These are phyloP conservation scores for Pachycephus smyrnensis DNA, from an alignment of 2,888 invertebrate species.

Conservation along the genomic window DNA sequence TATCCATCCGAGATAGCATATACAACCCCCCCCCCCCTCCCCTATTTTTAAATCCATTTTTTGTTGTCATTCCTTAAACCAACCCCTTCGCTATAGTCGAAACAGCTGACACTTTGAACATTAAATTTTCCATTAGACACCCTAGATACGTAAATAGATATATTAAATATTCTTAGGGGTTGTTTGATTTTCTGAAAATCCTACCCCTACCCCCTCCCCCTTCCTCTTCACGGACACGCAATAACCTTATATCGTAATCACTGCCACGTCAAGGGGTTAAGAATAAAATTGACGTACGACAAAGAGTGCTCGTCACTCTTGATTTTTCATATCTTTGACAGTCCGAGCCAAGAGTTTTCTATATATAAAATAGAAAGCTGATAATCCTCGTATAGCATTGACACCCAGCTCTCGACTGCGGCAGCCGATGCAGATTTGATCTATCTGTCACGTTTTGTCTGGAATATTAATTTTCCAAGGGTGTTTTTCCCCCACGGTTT, in stretches of 20 bases:
- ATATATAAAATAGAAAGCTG: background rate
- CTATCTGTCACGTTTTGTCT: constrained; percentile 65
- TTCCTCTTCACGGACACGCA: background rate
- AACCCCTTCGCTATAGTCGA: background rate
- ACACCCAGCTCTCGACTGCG: constrained; percentile 47
- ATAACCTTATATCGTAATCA: background rate
- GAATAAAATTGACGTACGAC: background rate
- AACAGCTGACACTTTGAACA: background rate
- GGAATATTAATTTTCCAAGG: constrained; percentile 62
- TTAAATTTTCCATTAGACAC: background rate
- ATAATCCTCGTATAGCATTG: constrained; percentile 49
- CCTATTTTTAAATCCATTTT: background rate
- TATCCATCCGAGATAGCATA: background rate
- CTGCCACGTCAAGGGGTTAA: background rate
- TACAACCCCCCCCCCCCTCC: background rate
- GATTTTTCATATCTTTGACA: background rate
- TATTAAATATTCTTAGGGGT: background rate
- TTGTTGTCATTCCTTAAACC: background rate
- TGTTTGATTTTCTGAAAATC: background rate
- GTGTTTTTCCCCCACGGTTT: constrained; percentile 18
- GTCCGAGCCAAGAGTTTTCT: background rate
- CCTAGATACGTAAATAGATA: background rate
- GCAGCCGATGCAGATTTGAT: constrained; percentile 63
- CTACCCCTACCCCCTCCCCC: background rate
- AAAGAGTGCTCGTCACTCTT: background rate